Base-by-base conservation (phyloP, 2,888 invertebrate species). In the Eulithis testata region DNA sequence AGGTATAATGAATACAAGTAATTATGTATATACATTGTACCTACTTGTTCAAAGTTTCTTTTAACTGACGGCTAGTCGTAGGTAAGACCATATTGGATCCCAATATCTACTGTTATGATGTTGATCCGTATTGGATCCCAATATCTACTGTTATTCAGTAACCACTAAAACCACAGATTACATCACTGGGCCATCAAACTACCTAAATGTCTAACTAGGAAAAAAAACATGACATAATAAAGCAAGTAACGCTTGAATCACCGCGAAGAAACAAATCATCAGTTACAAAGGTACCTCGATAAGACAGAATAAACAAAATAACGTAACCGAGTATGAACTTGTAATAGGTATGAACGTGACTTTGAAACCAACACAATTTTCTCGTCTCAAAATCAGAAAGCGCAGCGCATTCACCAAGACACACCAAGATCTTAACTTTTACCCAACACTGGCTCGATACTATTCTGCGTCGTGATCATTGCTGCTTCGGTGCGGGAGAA, bases 351-450 rank as follows among this genome's bases (percentile, higher is more conserved):
- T 79, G 78, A 82, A 87, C 90, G 87, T 89, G 90, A 89, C 88
- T 89, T 87, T 88, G 86, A 87, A 87, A 84, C 74, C 81, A 80
- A 75, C 76, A 73, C 12, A 63, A 63, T 56, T 67, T 88, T 88
- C 87, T 87, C 86, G 85, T 80, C 83, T 84, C 82, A 89, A 89
- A 92, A 92, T 92, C 91, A 92, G 92, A 92, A 92, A 92, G 92
- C 91, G 92, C 88, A 81, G 86, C 85, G 77, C 73, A 68, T 64
- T 60, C 61, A 68, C 70, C 14, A 69, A 56, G 11, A 67, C 63
- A 59, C 61, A 68, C 70, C 14, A 69, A 56, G 11, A 45, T 47
- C 69, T 64, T 51, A 51, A 70, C 73, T 73, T 63, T 69, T 78
- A 72, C 72, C 55, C 76, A 60, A 71, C 43, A 8, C 63, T 27